Percentiles rank a stretch among this genome's conserved stretches.
phyloP scores from a whole-genome alignment of 2,888 invertebrate species.

The Nomada ruficornis region DNA sequence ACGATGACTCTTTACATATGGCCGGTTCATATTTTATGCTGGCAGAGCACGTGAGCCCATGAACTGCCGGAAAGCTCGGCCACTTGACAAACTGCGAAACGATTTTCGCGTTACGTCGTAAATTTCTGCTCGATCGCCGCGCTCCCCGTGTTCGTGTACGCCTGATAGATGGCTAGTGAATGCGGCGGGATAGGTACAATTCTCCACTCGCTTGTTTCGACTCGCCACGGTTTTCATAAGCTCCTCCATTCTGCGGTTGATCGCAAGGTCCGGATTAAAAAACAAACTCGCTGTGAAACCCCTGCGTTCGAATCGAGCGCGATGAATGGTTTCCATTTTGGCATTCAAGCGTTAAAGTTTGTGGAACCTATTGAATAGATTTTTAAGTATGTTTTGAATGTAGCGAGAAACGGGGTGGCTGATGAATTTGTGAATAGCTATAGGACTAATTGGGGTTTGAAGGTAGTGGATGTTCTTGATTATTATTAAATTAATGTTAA shows the following conservation, averaged over 20 bases:
- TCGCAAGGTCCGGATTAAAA: conserved; percentile 61
- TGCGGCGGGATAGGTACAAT: conserved; percentile 31
- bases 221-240: conserved; percentile 59
- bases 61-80: conserved; percentile 71
- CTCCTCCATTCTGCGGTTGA: conserved; percentile 50
- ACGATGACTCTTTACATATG: conserved; percentile 71
- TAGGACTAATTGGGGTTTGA: not conserved
- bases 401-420: not conserved
- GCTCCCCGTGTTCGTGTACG: conserved; percentile 51
- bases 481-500: no score
- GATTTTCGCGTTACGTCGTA: conserved; percentile 75
- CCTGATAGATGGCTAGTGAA: conserved; percentile 68
- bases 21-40: conserved; percentile 71
- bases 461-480: not conserved
- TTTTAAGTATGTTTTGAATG: conserved; percentile 16
- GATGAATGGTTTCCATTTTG: conserved; percentile 48
- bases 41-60: conserved; percentile 61
- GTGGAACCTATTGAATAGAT: conserved; percentile 12
- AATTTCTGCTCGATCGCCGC: conserved; percentile 69
- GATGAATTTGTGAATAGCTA: not conserved
- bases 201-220: conserved; percentile 50
- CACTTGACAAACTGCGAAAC: conserved; percentile 77
- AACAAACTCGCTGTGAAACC: conserved; percentile 33
- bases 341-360: conserved; percentile 28
- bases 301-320: conserved; percentile 33